Percentiles rank a stretch among this genome's conserved stretches.
Evolutionary conservation across 2,888 invertebrate species (phyloP).

Genomic region (Cremastinae sp.): DNA sequence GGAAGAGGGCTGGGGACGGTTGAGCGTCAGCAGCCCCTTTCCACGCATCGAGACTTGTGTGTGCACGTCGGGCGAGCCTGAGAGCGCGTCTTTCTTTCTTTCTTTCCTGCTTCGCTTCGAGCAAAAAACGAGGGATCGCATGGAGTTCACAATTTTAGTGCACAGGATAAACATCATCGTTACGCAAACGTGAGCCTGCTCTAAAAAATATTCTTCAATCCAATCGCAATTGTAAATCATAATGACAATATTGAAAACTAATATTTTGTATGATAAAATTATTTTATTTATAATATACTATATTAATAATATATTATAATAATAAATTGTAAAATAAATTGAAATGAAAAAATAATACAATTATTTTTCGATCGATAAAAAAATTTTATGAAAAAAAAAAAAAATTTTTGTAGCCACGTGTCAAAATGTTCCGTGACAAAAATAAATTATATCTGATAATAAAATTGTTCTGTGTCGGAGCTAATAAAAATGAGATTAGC

Average conservation of each 20-base stretch:
- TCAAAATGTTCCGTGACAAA: too few relatives aligned
- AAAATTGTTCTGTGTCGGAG: too few relatives aligned
- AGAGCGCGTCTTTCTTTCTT: background rate
- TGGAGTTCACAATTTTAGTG: background rate
- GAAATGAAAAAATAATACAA: too few relatives aligned
- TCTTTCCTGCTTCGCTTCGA: background rate
- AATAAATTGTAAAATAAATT: too few relatives aligned
- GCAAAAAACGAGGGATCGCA: background rate
- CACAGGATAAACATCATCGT: conserved; percentile 41
- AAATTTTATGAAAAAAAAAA: background rate
- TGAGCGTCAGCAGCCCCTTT: conserved; percentile 7
- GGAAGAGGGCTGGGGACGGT: background rate
- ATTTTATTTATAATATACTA: too few relatives aligned
- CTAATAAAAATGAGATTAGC: background rate
- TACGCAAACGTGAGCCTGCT: conserved; percentile 14
- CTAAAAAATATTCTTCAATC: background rate
- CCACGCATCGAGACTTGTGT: background rate
- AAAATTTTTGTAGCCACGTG: background rate
- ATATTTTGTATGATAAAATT: too few relatives aligned
- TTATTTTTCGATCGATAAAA: too few relatives aligned
- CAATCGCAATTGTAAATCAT: too few relatives aligned
- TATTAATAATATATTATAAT: too few relatives aligned
- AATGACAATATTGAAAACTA: too few relatives aligned
- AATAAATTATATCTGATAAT: too few relatives aligned
- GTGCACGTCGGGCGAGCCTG: background rate